Base-by-base conservation (phyloP, 1,140 invertebrate genomes). In the Heliconius congener region DNA sequence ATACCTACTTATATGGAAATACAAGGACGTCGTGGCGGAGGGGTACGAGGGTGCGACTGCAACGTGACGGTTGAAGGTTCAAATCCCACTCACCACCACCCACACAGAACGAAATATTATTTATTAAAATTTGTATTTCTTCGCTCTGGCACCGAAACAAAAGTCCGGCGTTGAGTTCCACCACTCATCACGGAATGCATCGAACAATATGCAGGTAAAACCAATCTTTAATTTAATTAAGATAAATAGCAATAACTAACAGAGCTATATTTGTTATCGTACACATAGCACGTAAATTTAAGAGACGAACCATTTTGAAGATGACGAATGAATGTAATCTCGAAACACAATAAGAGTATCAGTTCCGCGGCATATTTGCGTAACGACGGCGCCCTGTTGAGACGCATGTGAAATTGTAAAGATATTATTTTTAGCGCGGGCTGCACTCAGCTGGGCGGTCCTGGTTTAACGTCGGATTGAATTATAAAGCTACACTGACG, bases 401-500 rank as follows among this genome's bases (percentile, higher is more conserved):
- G 82, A 86, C 84, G 84, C 88, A 86, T 88, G 87, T 87, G 84
- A 89, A 88, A 91, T 89, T 90, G 85, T 90, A 87, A 89, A 84
- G 82, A 86, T 76, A 87, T 85, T 92, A 93, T 93, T 90, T 91
- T 90, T 91, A 92, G 90, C 88, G 82, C 90, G 90, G 88, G 83
- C 89, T 92, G 91, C 88, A 90, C 86, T 93, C 90, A 93, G 90
- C 89, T 92, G 91, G 88, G 86, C 84, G 84, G 88, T 86, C 88
- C 86, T 86, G 87, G 88, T 89, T 90, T 84, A 88, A 85, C 89
- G 84, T 88, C 87, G 86, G 85, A 89, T 92, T 89, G 88, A 89
- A 91, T 91, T 90, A 91, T 93, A 92, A 92, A 92, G 88, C 85
- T 90, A 86, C 84, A 90, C 87, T 93, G 91, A 93, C 91, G 91